Conservation (phyloP, 2,888 invertebrate genomes). For the Slavum lentiscoides region DNA sequence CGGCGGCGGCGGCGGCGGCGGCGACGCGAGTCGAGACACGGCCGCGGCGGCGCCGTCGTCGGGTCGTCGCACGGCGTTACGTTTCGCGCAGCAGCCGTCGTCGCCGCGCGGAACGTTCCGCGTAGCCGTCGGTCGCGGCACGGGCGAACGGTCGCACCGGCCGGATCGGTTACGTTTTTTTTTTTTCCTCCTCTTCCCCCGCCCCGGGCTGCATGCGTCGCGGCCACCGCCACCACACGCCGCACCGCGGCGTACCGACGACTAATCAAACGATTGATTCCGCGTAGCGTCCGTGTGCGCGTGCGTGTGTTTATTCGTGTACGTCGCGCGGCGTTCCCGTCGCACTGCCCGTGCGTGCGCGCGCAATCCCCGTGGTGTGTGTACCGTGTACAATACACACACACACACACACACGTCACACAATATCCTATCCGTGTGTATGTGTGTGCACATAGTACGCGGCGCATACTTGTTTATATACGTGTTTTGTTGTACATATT, state of each 20-base stretch:
- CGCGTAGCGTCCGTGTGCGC: not conserved
- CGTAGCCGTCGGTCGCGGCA: not conserved
- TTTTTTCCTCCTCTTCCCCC: not conserved
- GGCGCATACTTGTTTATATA: not conserved
- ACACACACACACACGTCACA: not conserved
- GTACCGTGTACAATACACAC: not conserved
- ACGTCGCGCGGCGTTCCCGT: not conserved
- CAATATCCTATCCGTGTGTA: no score
- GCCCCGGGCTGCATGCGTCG: no score
- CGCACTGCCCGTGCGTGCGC: not conserved
- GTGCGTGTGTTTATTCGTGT: not conserved
- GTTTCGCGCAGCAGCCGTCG: not conserved
- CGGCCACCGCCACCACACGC: no score
- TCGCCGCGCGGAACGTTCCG: slow-evolving; percentile 24
- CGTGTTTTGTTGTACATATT: not conserved
- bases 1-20: not conserved
- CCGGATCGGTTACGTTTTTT: not conserved
- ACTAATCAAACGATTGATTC: slow-evolving; percentile 49
- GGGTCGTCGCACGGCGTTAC: not conserved
- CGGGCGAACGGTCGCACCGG: slow-evolving; percentile 15
- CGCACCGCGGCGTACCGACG: not conserved
- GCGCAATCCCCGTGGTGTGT: not conserved
- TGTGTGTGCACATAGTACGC: not conserved
- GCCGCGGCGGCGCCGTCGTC: not conserved
- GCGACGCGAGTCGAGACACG: not conserved